A percentile compares a stretch with the other conserved stretches of the same genome.
Conservation (phyloP, 2,113 vertebrate genomes). For the Apeltes quadracus region DNA sequence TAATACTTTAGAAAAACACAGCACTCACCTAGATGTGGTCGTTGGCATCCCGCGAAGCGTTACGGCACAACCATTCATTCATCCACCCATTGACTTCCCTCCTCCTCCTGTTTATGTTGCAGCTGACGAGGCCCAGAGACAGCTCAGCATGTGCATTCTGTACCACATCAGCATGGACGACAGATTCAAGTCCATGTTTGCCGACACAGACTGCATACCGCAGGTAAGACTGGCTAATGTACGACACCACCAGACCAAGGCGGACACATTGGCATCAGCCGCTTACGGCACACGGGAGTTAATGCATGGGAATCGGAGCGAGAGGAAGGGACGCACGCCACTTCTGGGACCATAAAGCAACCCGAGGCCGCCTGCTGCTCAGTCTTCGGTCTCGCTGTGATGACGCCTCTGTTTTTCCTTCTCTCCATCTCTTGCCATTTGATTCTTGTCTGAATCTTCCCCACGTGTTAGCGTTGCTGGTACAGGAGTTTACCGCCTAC, state of each 20-base stretch:
- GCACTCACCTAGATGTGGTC: constrained; percentile 61
- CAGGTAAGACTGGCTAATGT: constrained; percentile 85
- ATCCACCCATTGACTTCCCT: constrained; percentile 53
- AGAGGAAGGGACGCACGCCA: constrained; percentile 21
- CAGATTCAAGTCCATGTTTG: constrained; percentile 93
- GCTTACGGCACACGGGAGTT: constrained; percentile 33
- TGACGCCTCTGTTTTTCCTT: constrained; percentile 38
- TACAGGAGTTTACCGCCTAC: not conserved
- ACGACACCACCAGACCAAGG: constrained; percentile 29
- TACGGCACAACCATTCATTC: constrained; percentile 65
- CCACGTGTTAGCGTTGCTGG: not conserved
- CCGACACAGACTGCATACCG: constrained; percentile 92
- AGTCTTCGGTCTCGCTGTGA: constrained; percentile 22
- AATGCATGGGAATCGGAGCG: constrained; percentile 27
- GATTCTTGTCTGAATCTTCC: constrained; percentile 4
- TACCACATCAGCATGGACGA: constrained; percentile 96
- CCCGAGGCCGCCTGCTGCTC: constrained; percentile 42
- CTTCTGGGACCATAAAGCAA: constrained; percentile 47
- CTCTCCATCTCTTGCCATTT: constrained; percentile 4
- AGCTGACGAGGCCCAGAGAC: constrained; percentile 94
- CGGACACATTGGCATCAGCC: constrained; percentile 46
- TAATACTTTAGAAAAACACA: constrained; percentile 54
- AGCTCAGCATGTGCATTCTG: constrained; percentile 91
- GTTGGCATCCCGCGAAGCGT: constrained; percentile 47
- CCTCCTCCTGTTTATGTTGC: constrained; percentile 64